Evolutionary conservation across 2,888 invertebrate species (phyloP).

Genomic region (Sceliomorpha sp.): DNA sequence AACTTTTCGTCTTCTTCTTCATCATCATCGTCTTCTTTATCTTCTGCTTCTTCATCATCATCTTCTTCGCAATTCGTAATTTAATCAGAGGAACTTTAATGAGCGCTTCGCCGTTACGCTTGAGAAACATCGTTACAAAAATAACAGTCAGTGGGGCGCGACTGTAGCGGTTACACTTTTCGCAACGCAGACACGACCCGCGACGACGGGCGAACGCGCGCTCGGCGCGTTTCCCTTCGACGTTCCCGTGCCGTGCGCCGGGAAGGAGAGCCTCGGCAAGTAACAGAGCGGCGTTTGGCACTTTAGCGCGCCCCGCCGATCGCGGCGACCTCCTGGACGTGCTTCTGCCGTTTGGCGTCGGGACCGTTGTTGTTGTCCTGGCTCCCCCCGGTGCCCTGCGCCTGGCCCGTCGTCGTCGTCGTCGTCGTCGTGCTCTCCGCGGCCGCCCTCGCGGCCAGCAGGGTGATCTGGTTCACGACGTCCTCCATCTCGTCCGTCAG

Average conservation of each 20-base stretch:
- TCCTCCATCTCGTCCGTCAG: slow-evolving; percentile 91
- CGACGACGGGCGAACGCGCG: slow-evolving; percentile 7
- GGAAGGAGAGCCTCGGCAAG: too few relatives aligned
- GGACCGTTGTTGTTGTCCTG: slow-evolving; percentile 76
- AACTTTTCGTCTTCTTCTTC: slow-evolving; percentile 21
- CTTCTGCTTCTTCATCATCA: slow-evolving; percentile 22
- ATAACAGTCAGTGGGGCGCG: slow-evolving; percentile 68
- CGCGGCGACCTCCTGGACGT: slow-evolving; percentile 73
- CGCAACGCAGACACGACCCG: slow-evolving; percentile 23
- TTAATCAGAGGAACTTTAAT: slow-evolving; percentile 69
- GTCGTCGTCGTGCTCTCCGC: slow-evolving; percentile 86
- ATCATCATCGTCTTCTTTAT: slow-evolving; percentile 45
- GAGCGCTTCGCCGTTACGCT: slow-evolving; percentile 59
- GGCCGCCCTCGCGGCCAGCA: slow-evolving; percentile 88
- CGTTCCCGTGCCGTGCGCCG: slow-evolving; percentile 30
- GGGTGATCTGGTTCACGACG: slow-evolving; percentile 90
- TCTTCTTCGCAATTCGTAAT: slow-evolving; percentile 28
- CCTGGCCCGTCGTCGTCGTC: slow-evolving; percentile 80
- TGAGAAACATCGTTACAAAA: slow-evolving; percentile 70
- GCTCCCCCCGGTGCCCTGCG: slow-evolving; percentile 51
- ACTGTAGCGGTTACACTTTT: slow-evolving; percentile 34
- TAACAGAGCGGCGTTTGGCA: too few relatives aligned
- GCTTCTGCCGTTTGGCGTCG: slow-evolving; percentile 71
- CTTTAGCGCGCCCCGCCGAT: slow-evolving; percentile 72
- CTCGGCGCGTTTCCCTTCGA: slow-evolving; percentile 11